Percentiles rank a stretch among this genome's conserved stretches.
Conservation (phyloP, 2,888 invertebrate genomes). For the Aelia acuminata region DNA sequence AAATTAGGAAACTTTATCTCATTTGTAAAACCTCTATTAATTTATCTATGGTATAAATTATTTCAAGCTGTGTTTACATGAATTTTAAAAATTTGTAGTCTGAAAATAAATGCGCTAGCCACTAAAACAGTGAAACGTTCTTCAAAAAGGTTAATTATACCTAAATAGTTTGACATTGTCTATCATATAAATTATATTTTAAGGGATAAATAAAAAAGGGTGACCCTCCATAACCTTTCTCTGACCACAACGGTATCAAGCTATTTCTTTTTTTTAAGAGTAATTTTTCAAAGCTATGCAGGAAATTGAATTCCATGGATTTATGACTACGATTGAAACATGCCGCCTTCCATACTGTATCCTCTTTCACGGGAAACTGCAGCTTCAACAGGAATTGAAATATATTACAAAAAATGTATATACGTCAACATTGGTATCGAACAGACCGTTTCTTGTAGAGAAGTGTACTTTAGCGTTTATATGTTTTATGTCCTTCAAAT, state of each 20-base stretch:
- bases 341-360: not conserved
- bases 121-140: not conserved
- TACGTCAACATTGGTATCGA: not conserved
- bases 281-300: conserved; percentile 46
- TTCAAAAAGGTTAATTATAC: not conserved
- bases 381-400: conserved; percentile 37
- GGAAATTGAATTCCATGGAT: conserved; percentile 44
- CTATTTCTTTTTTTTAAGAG: conserved; percentile 39
- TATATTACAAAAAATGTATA: conserved; percentile 20
- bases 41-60: no score
- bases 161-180: not conserved
- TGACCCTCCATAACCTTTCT: not conserved
- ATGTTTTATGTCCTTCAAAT: no score
- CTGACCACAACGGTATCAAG: not conserved
- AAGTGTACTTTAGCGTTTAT: not conserved
- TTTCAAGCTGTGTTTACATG: no score
- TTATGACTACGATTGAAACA: conserved; percentile 35
- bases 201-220: not conserved
- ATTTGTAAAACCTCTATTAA: no score
- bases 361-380: conserved; percentile 33
- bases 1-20: no score
- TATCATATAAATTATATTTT: not conserved
- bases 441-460: not conserved
- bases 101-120: not conserved
- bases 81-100: not conserved